These are phyloP conservation scores for Vulpes ferrilata DNA, from an alignment of 2,113 vertebrate genomes.

Conservation along the genomic window DNA sequence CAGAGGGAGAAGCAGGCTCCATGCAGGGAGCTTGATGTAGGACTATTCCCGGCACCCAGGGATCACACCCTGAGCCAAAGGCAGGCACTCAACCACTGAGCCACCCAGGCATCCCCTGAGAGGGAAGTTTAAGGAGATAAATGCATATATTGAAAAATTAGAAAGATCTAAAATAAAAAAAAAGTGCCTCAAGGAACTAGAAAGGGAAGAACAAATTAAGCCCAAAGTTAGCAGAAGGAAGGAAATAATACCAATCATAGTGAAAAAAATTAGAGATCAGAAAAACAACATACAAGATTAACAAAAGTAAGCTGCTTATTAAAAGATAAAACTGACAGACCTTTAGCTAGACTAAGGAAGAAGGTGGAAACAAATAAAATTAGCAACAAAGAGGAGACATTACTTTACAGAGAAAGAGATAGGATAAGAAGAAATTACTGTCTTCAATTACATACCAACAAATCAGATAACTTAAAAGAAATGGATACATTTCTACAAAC, in stretches of 20 bases:
- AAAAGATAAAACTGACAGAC: background rate
- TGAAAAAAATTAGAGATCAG: background rate
- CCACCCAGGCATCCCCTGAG: no score
- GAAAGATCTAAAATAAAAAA: background rate
- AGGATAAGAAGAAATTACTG: background rate
- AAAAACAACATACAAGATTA: background rate
- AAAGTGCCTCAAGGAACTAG: background rate
- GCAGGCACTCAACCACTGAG: no score
- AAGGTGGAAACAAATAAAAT: background rate
- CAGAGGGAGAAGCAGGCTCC: no score
- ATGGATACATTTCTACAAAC: background rate
- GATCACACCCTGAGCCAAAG: no score
- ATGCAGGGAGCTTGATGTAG: no score
- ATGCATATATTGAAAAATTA: background rate
- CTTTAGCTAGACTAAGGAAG: background rate
- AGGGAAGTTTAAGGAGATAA: background rate
- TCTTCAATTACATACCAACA: background rate
- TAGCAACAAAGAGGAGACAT: background rate
- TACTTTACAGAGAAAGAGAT: background rate
- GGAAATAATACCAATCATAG: background rate
- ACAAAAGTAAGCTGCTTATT: background rate
- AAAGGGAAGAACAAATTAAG: background rate
- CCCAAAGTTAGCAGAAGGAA: background rate
- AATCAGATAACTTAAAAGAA: background rate
- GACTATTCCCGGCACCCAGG: no score